Conservation (phyloP, 2,888 invertebrate genomes). For the Nudaria mundana region DNA sequence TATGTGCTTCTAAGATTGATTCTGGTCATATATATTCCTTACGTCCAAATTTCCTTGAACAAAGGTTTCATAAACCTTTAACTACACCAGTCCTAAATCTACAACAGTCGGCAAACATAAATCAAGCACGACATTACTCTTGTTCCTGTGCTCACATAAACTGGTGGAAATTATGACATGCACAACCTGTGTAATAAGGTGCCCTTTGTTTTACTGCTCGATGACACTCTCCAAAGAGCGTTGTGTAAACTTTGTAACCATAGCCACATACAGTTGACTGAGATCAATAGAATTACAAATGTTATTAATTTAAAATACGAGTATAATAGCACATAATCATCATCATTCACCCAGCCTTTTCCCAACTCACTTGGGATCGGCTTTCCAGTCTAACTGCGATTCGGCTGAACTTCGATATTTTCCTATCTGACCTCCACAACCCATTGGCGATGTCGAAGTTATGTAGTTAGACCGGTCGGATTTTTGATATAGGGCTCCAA, state of each 20-base stretch:
- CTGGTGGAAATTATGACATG: slow-evolving; percentile 42
- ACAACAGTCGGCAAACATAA: slow-evolving; percentile 34
- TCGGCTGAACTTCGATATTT: too few relatives aligned
- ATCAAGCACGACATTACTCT: slow-evolving; percentile 38
- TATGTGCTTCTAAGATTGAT: slow-evolving; percentile 10
- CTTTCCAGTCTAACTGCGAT: too few relatives aligned
- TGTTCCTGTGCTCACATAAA: slow-evolving; percentile 35
- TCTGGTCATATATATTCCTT: slow-evolving; percentile 12
- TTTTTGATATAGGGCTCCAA: too few relatives aligned
- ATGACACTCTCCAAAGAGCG: slow-evolving; percentile 34
- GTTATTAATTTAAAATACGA: too few relatives aligned
- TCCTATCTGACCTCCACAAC: too few relatives aligned
- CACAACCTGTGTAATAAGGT: slow-evolving; percentile 34
- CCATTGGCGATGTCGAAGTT: too few relatives aligned
- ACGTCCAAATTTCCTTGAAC: slow-evolving; percentile 22
- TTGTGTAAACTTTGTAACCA: slow-evolving; percentile 27
- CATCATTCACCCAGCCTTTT: too few relatives aligned
- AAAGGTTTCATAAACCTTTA: slow-evolving; percentile 34
- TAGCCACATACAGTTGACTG: slow-evolving; percentile 19
- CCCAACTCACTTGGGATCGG: too few relatives aligned
- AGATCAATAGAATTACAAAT: too few relatives aligned
- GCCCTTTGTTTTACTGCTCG: slow-evolving; percentile 41
- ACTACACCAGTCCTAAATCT: slow-evolving; percentile 27
- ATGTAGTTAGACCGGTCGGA: too few relatives aligned
- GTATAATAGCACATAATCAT: too few relatives aligned